Evolutionary conservation across 1,140 invertebrate species (phyloP).

Genomic region (Trachymyrmex septentrionalis): DNA sequence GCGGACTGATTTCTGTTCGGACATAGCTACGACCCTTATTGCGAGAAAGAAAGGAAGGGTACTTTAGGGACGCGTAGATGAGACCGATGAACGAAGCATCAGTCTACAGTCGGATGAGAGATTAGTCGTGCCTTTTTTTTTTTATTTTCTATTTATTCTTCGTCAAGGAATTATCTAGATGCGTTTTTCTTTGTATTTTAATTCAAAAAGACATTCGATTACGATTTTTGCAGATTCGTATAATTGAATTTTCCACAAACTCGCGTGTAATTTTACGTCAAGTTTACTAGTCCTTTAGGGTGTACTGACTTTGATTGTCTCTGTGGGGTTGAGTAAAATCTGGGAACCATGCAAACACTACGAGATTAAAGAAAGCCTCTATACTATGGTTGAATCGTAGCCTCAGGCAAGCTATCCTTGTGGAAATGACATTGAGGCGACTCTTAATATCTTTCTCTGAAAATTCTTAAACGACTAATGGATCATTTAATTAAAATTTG

Average conservation of each 20-base stretch:
- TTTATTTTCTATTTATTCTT: constrained; percentile 1
- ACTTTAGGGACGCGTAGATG: not conserved
- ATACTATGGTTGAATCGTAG: constrained; percentile 67
- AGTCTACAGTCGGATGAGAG: not conserved
- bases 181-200: not conserved
- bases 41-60: constrained; percentile 20
- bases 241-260: constrained; percentile 83
- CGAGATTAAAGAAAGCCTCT: constrained; percentile 84
- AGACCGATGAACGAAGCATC: constrained; percentile 13
- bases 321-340: constrained; percentile 48
- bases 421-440: constrained; percentile 68
- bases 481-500: constrained; percentile 24
- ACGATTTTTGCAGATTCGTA: constrained; percentile 31
- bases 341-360: constrained; percentile 84
- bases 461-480: not conserved
- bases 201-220: not conserved
- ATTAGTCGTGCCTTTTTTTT: constrained; percentile 3
- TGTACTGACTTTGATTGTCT: constrained; percentile 75
- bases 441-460: constrained; percentile 72
- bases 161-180: not conserved
- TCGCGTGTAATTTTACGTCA: constrained; percentile 57
- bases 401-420: constrained; percentile 58
- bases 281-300: constrained; percentile 68
- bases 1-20: constrained; percentile 66
- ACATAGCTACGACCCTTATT: constrained; percentile 31